Evolutionary conservation across 2,113 vertebrate species (phyloP), one percentile per base, ranked within the genome.

Genomic region (Brachypteracias leptosomus): DNA sequence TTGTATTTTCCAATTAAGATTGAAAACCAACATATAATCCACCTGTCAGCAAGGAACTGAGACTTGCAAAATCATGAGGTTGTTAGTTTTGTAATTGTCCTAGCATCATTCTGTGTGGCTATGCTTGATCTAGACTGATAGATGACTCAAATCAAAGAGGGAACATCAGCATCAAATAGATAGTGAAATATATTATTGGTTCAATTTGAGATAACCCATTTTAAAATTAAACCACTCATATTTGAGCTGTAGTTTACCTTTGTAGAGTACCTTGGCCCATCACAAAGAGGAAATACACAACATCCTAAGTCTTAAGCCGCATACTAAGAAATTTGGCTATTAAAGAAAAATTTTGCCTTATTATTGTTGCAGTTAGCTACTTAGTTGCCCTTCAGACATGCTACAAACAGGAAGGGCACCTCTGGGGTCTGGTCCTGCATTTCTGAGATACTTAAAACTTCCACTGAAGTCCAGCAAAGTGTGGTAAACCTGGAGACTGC

Each of bases 11-110:
- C 58, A 76, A 67, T 82, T 90, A 93, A 91, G 89, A 68, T 72
- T 90, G 90, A 93, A 95, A 97, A 95, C 63, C 96, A 94, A 89
- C 63, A 13, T 36, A 17, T 88, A 88, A 92, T 86, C 75, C 89
- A 80, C 84, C 75, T 93, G 65, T 95, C 85, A 96, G 29, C 29
- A 82, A 78, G 80, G 88, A 94, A 87, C 14, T 16, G 42, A 91
- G 25, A 91, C n/a, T 61, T 90, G 78, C 80, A 93, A 96, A 91
- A 62, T 46, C 7, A 1, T 18, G 9, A 14, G 1, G 36, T 76
- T 87, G 40, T 19, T 77, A 46, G 14, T 35, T 86, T 92, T 86
- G 83, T 40, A 93, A 67, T 80, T 44, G 36, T 85, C 68, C 54
- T 73, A 81, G 77, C 26, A 15, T 94, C 61, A 58, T 40, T 92